Base-by-base conservation (phyloP, 2,888 invertebrate genomes). In the Branchipolynoe longqiensis region DNA sequence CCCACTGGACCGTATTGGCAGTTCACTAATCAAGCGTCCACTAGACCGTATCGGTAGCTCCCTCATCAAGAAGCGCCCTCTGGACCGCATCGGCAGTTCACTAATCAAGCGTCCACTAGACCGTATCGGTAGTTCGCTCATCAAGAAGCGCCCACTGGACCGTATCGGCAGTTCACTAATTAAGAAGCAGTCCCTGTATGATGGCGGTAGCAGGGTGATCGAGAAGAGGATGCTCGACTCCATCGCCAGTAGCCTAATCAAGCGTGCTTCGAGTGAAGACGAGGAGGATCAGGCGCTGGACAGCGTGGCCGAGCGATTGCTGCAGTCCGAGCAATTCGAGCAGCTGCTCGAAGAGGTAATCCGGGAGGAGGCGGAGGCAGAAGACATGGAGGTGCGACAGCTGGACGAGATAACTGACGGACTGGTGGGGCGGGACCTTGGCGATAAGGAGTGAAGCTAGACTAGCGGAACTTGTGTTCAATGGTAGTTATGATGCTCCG, bases 31-130 rank as follows among this genome's bases (percentile, higher is more conserved):
- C 31, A 82, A 82, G 31, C 56, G 82, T 14, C 56, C 54, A 0
- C 38, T 82, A 12, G 82, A 82, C n/a, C 82, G 48, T 18, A 82
- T 82, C 31, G 82, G 82, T 12, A 82, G 82, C 36, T 54, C 82
- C 12, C 36, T 82, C 4, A 41, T 82, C 56, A 56, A 58, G 36
- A 82, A 82, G 59, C 56, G 82, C 1, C 41, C 54, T 28, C 82
- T 82, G 3, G 82, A 82, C 33, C 82, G 48, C 31, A 82, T 82
- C 28, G 82, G 82, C n/a, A 82, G 82, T 36, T 82, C 82, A 0
- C 54, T 82, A n/a, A 38, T 82, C 18, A 82, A 82, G 59, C 31
- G 82, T 6, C 41, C 54, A 0, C n/a, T 82, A 22, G 82, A 82
- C 25, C 82, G 48, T 38, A 82, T 82, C n/a, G 82, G 82, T 2